Conservation (phyloP, 1,140 invertebrate genomes). For the Helicoverpa zea region DNA sequence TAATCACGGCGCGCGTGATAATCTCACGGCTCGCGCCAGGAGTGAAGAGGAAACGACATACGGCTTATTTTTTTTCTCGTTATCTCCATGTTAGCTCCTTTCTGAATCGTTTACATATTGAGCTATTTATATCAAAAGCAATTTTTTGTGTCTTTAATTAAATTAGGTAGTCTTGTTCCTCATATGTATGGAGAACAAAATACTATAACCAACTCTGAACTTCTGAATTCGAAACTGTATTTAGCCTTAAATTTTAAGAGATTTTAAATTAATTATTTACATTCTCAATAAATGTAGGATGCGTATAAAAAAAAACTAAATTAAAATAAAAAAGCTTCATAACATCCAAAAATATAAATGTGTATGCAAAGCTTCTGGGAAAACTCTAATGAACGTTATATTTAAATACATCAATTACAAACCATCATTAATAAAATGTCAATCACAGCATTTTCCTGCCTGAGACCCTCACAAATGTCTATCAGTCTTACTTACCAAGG, state of each 20-base stretch:
- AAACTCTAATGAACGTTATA: slow-evolving; percentile 48
- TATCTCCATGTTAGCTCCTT: slow-evolving; percentile 61
- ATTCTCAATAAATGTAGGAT: too few relatives aligned
- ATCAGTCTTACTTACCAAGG: slow-evolving; percentile 75
- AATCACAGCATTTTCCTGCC: slow-evolving; percentile 63
- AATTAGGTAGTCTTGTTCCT: too few relatives aligned
- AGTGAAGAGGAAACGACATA: slow-evolving; percentile 71
- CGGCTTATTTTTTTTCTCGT: slow-evolving; percentile 66
- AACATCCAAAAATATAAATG: too few relatives aligned
- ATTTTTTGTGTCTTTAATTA: neutral
- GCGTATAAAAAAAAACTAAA: too few relatives aligned
- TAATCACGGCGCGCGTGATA: slow-evolving; percentile 72
- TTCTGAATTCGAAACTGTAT: too few relatives aligned
- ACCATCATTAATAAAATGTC: slow-evolving; percentile 61
- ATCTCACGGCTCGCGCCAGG: slow-evolving; percentile 55
- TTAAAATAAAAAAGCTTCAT: too few relatives aligned
- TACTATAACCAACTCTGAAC: too few relatives aligned
- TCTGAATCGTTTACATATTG: slow-evolving; percentile 57
- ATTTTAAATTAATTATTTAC: neutral
- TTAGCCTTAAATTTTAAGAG: neutral
- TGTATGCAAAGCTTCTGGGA: neutral
- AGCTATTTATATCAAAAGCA: neutral
- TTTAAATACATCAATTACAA: slow-evolving; percentile 48
- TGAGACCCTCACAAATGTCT: slow-evolving; percentile 64
- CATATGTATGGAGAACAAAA: too few relatives aligned